Base-by-base conservation (phyloP, 2,888 invertebrate species). In the Julus scanicus region DNA sequence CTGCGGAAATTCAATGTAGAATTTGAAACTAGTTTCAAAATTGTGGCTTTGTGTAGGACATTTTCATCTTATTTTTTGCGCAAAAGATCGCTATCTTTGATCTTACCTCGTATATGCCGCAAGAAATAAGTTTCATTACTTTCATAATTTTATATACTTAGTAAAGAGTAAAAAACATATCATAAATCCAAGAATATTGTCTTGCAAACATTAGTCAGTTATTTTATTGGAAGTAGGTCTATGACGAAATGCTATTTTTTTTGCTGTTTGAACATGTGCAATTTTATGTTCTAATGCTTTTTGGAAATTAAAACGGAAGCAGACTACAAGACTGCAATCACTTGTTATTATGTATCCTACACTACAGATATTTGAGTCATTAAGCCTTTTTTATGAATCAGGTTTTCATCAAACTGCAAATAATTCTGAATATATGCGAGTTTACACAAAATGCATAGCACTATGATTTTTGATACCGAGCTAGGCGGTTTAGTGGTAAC, bases 131-230 rank as follows among this genome's bases (percentile, higher is more conserved):
- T 37, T 80, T 80, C 37, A 1, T 80, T 80, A 37, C 80, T 80
- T 37, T 29, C 80, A 80, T 15, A 37, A 80, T 37, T 80, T 2
- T 13, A 29, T 37, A 71, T 29, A n/a, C n/a, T n/a, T n/a, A 5
- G 13, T 80, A 37, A 13, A 37, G 37, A n/a, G 8, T n/a, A 13
- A 80, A 71, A 37, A 80, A 37, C 80, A 13, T 1, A 80, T 80
- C 80, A 80, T 80, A 37, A 80, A 11, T 80, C 37, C 37, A 11
- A 37, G 80, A 80, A 80, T 29, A 80, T 37, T 37, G 29, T 80
- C 37, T 80, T 20, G 80, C 80, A 6, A 80, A 80, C 37, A 80
- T 80, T 80, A 80, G 80, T 80, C 80, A 80, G 13, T 53, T 80
- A 44, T 29, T 71, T 71, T 29, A 71, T 20, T 71, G 29, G 71